Evolutionary conservation across 2,888 invertebrate species (phyloP).

Genomic region (Sinotaia quadrata): DNA sequence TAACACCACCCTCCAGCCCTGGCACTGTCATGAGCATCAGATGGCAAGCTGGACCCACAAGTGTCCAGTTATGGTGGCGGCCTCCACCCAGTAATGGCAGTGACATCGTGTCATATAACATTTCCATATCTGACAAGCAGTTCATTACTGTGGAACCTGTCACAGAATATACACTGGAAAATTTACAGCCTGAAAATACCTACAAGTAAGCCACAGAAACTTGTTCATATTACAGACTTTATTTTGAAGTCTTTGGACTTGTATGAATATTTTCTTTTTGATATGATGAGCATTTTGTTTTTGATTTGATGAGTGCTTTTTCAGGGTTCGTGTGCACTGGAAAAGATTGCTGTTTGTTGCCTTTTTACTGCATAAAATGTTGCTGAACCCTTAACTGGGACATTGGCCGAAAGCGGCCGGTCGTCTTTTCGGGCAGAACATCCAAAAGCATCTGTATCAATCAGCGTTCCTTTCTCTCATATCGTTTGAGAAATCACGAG

Average conservation of each 20-base stretch:
- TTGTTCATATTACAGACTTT: not conserved
- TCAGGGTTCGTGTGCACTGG: too few species aligned
- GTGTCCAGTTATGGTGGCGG: conserved; percentile 79
- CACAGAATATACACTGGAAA: conserved; percentile 77
- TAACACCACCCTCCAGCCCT: conserved; percentile 87
- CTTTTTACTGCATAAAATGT: too few species aligned
- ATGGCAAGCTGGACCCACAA: conserved; percentile 78
- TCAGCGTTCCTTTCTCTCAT: too few species aligned
- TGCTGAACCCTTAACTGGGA: too few species aligned
- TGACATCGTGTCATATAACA: conserved; percentile 82
- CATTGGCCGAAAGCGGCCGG: too few species aligned
- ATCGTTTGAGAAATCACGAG: too few species aligned
- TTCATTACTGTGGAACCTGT: conserved; percentile 59
- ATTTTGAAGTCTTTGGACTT: not conserved
- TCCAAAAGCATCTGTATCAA: too few species aligned
- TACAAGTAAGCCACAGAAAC: conserved; percentile 77
- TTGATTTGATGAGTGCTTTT: too few species aligned
- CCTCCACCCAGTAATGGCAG: conserved; percentile 84
- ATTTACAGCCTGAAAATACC: conserved; percentile 83
- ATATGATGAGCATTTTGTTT: too few species aligned
- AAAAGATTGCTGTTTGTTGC: too few species aligned
- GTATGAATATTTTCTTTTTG: too few species aligned
- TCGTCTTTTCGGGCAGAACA: too few species aligned
- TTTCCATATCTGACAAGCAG: conserved; percentile 77
- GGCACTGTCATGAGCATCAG: conserved; percentile 76